Evolutionary conservation across 2,113 vertebrate genomes (phyloP).

Genomic region (Mesembrinibis cayennensis): DNA sequence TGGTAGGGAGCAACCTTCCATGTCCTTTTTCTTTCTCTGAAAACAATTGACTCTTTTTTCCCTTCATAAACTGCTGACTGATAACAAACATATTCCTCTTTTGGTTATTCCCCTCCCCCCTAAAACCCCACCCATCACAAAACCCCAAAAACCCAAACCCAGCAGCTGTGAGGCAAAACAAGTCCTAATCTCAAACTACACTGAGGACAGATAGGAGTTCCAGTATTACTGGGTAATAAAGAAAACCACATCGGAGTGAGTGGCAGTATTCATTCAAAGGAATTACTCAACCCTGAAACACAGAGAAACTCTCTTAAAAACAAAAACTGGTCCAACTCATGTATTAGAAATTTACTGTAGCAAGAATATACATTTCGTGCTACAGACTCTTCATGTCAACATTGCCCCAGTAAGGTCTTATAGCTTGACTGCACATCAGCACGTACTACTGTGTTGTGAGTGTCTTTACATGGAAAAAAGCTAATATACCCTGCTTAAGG

Average conservation of each 20-base stretch:
- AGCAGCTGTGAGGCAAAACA: neutral
- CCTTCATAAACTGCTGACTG: neutral
- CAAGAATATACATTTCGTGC: neutral
- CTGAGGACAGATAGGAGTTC: neutral
- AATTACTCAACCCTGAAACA: constrained; percentile 2
- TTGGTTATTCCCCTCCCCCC: neutral
- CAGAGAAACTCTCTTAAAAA: neutral
- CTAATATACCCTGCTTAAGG: neutral
- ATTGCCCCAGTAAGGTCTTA: neutral
- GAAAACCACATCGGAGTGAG: neutral
- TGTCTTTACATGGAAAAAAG: neutral
- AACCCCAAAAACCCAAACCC: neutral
- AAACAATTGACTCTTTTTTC: neutral
- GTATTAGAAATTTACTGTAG: neutral
- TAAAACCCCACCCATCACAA: neutral
- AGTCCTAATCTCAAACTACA: neutral
- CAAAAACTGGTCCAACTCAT: neutral
- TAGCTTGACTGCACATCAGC: neutral
- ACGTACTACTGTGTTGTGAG: neutral
- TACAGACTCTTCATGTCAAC: neutral
- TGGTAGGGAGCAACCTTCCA: neutral
- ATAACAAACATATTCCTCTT: neutral
- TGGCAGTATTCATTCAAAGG: neutral
- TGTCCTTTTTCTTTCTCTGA: neutral
- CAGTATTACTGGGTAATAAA: neutral